Evolutionary conservation across 2,797 vertebrate genomes (phyloP).

Genomic region (Petrocephalus schoutedeni): DNA sequence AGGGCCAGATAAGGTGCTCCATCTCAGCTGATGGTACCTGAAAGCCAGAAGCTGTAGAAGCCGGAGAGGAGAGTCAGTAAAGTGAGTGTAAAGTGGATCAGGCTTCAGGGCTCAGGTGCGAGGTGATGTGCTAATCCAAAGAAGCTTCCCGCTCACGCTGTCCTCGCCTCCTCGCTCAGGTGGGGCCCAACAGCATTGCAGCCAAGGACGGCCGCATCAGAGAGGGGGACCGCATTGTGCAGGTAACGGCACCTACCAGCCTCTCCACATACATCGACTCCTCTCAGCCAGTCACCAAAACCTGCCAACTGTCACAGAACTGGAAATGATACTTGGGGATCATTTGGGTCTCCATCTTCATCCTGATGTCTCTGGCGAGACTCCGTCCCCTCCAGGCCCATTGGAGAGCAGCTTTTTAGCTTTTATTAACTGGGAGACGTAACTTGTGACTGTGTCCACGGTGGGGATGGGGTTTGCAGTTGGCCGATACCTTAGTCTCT

Average conservation of each 20-base stretch:
- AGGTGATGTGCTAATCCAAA: no score
- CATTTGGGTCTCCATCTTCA: neutral
- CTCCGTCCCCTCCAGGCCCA: neutral
- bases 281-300: neutral
- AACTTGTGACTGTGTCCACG: neutral
- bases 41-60: neutral
- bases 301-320: neutral
- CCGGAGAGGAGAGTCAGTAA: neutral
- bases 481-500: conserved; percentile 52
- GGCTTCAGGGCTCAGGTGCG: neutral
- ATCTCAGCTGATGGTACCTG: neutral
- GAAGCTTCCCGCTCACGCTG: neutral
- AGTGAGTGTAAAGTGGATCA: neutral
- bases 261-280: neutral
- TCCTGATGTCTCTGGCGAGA: neutral
- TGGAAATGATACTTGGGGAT: neutral
- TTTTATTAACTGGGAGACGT: neutral
- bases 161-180: conserved; percentile 50
- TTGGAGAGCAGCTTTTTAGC: neutral
- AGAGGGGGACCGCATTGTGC: conserved; percentile 89
- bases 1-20: neutral
- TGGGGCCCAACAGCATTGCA: conserved; percentile 88
- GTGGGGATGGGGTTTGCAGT: conserved; percentile 55
- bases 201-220: conserved; percentile 86
- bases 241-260: conserved; percentile 56